Evolutionary conservation across 2,113 vertebrate genomes (phyloP), one percentile per base, ranked within the genome.

Genomic region (Albula glossodonta): DNA sequence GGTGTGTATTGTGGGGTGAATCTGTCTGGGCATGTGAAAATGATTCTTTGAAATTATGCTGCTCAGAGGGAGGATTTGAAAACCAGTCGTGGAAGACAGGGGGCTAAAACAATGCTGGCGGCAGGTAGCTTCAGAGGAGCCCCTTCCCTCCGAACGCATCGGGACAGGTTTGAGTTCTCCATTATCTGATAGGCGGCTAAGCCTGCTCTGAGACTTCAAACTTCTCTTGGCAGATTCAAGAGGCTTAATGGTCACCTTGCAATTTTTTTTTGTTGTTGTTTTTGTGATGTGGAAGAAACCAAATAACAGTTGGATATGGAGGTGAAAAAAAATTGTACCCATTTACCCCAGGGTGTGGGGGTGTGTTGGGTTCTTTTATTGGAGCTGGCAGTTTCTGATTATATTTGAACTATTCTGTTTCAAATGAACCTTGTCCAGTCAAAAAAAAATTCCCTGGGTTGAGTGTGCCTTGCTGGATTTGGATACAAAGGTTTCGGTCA

Each of bases 81-180:
- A 88, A 90, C 90, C 74, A 41, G 52, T 41, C 31, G 87, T 87
- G n/a, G 77, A 92, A 93, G 89, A 52, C 48, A 88, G 87, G 52
- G 91, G 86, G 84, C 78, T n/a, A 80, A 80, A 85, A 48, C 57
- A 48, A 6, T 80, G 78, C 85, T 91, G 88, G 85, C 86, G 84
- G 91, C 87, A 91, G 87, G 85, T 91, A 83, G 93, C 90, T 91
- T 91, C 84, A 87, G 85, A 89, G 89, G 83, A 86, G 31, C 48
- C 85, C n/a, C 86, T 87, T 93, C 80, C 48, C 17, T 78, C 80
- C 52, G 70, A 63, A 88, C 88, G 86, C 12, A 49, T 89, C 88
- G 89, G 78, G 77, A 2, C 49, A 82, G 50, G 85, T 91, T 93
- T 90, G 88, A 83, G 93, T 92, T 85, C 82, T 53, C 88, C 88